phyloP scores from a whole-genome alignment of 2,888 invertebrate species.

The Zhuqinia jingwanae region DNA sequence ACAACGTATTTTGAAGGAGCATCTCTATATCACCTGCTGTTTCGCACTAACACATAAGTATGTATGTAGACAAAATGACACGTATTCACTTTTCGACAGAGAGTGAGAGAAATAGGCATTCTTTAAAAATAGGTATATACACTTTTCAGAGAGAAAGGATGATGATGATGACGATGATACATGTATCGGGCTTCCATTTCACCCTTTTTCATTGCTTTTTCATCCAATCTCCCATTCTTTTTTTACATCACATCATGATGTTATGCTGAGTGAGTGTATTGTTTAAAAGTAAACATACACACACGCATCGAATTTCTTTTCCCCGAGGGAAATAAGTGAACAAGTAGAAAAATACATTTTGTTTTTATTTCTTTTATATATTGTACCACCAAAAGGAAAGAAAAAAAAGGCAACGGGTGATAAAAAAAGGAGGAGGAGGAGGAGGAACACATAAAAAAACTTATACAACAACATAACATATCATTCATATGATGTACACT shows the following conservation, averaged over 20 bases:
- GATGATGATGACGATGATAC: conserved; percentile 43
- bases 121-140: too few species aligned
- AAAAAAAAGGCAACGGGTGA: conserved; percentile 14
- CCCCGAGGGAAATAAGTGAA: conserved; percentile 61
- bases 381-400: too few species aligned
- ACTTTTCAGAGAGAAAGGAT: background rate
- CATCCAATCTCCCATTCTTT: conserved; percentile 11
- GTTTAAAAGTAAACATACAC: conserved; percentile 51
- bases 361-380: conserved; percentile 44
- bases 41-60: too few species aligned
- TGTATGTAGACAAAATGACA: too few species aligned
- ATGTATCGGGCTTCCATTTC: conserved; percentile 43
- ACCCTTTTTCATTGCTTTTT: conserved; percentile 34
- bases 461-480: background rate
- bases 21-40: background rate
- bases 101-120: too few species aligned
- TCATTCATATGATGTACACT: conserved; percentile 3
- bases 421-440: background rate
- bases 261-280: conserved; percentile 47
- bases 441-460: background rate
- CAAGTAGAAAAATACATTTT: conserved; percentile 62
- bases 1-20: background rate
- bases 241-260: conserved; percentile 32
- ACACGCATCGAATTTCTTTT: conserved; percentile 58
- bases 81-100: too few species aligned